Evolutionary conservation across 2,888 invertebrate species (phyloP).

Genomic region (Cloeon dipterum): DNA sequence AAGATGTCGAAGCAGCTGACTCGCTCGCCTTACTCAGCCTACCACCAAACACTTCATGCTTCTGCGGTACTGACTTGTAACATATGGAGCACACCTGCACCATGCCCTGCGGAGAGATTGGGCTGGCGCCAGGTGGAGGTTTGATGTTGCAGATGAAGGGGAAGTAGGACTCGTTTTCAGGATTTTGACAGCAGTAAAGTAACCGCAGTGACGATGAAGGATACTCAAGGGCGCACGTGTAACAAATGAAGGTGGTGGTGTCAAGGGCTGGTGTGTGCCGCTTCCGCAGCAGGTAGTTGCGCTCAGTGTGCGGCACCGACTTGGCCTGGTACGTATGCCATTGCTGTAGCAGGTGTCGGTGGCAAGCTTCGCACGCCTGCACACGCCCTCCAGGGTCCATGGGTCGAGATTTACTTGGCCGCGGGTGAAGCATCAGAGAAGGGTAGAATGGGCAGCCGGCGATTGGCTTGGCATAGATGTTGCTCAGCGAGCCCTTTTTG

Average conservation of each 20-base stretch:
- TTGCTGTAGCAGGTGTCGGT: conserved; percentile 64
- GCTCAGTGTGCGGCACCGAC: conserved; percentile 49
- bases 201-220: conserved; percentile 50
- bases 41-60: conserved; percentile 45
- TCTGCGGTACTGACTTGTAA: conserved; percentile 57
- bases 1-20: conserved; percentile 2
- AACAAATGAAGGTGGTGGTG: conserved; percentile 61
- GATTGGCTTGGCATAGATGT: conserved; percentile 32
- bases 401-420: conserved; percentile 63
- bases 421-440: conserved; percentile 40
- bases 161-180: conserved; percentile 71
- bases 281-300: conserved; percentile 60
- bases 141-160: conserved; percentile 65
- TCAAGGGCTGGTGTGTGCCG: conserved; percentile 39
- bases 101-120: conserved; percentile 73
- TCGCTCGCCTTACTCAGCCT: neutral
- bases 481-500: conserved; percentile 55
- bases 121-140: conserved; percentile 64
- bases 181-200: conserved; percentile 64
- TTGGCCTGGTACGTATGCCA: conserved; percentile 58
- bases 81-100: conserved; percentile 74
- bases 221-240: conserved; percentile 65
- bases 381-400: conserved; percentile 57
- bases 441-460: conserved; percentile 36
- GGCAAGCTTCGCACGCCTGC: conserved; percentile 61